Evolutionary conservation across 2,888 invertebrate genomes (phyloP), one percentile per base, ranked within the genome.

Genomic region (Cistogaster globosa): DNA sequence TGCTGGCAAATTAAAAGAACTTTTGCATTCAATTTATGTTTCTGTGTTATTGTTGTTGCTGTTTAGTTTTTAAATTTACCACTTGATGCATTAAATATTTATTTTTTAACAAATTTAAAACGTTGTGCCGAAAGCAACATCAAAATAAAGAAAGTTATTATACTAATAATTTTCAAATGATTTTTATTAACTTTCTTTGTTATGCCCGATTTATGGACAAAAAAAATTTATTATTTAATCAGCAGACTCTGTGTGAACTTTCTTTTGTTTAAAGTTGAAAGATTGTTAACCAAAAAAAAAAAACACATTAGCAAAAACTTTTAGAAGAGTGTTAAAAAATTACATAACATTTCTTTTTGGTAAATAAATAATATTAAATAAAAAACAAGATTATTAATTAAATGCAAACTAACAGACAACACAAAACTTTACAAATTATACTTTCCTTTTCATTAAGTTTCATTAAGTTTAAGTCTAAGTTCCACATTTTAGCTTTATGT

Each of bases 111-210:
- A n/a, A 48, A n/a, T 16, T 48, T 14, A 48, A 32, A 32, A 48
- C 4, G n/a, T 38, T 48, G 14, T 18, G 42, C 22, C 45, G 22
- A 51, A 65, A 48, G 12, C 57, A 65, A 45, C 45, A 58, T 48
- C 76, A 65, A 76, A 60, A 26, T 26, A 26, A 26, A 26, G 65
- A 57, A 65, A 76, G 16, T 58, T 16, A 58, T 76, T 75, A 51
- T 16, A 12, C 12, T 38, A 57, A 76, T 67, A 67, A 48, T 76
- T 76, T 48, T 76, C 4, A 67, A 58, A 65, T 67, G 26, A 7
- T 45, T 57, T 75, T 57, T n/a, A 53, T 51, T 12, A 58, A 65
- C 63, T 76, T 67, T 76, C 76, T 76, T 76, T 67, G 76, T 67
- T 76, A 58, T 48, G 48, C 18, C 32, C 1, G 18, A 75, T 12